A percentile compares a stretch with the other conserved stretches of the same genome.
Evolutionary conservation across 2,797 vertebrate species (phyloP).

Genomic region (Smutsia gigantea): DNA sequence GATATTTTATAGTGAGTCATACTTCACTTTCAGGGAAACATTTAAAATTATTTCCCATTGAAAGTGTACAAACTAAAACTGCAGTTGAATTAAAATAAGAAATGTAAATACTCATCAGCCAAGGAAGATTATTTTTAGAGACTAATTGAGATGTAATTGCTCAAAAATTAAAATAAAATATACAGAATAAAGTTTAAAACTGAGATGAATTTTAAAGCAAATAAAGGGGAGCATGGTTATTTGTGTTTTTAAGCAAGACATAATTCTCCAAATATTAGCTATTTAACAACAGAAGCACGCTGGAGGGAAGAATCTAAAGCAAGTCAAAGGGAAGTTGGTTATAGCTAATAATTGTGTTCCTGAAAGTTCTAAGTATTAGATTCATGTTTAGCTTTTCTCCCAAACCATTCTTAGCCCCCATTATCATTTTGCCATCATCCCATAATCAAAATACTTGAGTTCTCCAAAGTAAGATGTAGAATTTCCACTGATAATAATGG

Average conservation of each 20-base stretch:
- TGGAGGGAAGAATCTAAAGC: background rate
- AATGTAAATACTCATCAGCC: conserved; percentile 59
- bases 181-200: conserved; percentile 36
- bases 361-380: background rate
- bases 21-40: conserved; percentile 31
- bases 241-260: background rate
- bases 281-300: background rate
- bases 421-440: background rate
- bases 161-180: conserved; percentile 63
- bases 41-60: conserved; percentile 48
- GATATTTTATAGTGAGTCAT: conserved; percentile 29
- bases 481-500: background rate
- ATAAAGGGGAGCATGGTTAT: background rate
- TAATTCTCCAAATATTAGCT: background rate
- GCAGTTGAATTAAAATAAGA: conserved; percentile 61
- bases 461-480: background rate
- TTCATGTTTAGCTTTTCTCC: background rate
- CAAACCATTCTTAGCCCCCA: background rate
- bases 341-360: background rate
- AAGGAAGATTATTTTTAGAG: conserved; percentile 64
- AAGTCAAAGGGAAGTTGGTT: background rate
- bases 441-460: background rate
- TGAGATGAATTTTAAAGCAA: conserved; percentile 32
- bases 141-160: conserved; percentile 54
- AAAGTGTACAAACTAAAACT: conserved; percentile 60